Conservation (phyloP, 2,888 invertebrate genomes). For the Thelaira solivaga region DNA sequence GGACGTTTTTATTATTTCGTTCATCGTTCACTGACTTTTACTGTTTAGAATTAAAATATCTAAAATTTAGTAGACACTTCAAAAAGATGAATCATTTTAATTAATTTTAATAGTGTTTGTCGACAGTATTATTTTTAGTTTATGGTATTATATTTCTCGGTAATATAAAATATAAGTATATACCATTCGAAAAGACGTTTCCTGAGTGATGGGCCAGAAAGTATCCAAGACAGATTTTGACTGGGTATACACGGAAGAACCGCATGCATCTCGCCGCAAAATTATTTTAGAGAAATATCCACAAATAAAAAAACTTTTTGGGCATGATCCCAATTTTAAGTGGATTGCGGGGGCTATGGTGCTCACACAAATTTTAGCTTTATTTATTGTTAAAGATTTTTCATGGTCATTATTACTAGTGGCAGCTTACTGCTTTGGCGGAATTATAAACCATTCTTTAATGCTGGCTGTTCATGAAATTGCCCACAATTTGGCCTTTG, state of each 20-base stretch:
- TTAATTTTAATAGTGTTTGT: too few relatives aligned
- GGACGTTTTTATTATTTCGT: too few relatives aligned
- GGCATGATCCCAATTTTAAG: constrained; percentile 94
- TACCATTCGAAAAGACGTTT: too few relatives aligned
- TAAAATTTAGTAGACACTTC: too few relatives aligned
- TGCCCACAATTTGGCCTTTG: constrained; percentile 97
- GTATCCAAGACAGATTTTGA: constrained; percentile 97
- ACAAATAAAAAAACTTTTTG: constrained; percentile 92
- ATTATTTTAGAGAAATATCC: constrained; percentile 98
- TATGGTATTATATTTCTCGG: too few relatives aligned
- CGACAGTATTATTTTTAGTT: too few relatives aligned
- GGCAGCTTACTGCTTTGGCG: constrained; percentile 95
- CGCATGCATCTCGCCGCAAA: constrained; percentile 95
- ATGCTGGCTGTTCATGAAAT: constrained; percentile 96
- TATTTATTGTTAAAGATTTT: constrained; percentile 87
- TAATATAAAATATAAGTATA: too few relatives aligned
- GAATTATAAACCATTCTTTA: constrained; percentile 78
- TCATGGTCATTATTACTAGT: constrained; percentile 89
- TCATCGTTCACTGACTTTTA: too few relatives aligned
- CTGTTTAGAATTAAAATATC: too few relatives aligned
- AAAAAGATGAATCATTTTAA: too few relatives aligned
- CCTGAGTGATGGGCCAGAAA: constrained; percentile 91
- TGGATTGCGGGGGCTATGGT: constrained; percentile 94
- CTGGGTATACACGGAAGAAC: constrained; percentile 98
- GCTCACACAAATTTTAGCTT: constrained; percentile 85